Percentiles rank a stretch among this genome's conserved stretches.
These are phyloP conservation scores for Melanotaenia parkinsoni DNA, from an alignment of 2,797 vertebrate genomes.

Conservation along the genomic window DNA sequence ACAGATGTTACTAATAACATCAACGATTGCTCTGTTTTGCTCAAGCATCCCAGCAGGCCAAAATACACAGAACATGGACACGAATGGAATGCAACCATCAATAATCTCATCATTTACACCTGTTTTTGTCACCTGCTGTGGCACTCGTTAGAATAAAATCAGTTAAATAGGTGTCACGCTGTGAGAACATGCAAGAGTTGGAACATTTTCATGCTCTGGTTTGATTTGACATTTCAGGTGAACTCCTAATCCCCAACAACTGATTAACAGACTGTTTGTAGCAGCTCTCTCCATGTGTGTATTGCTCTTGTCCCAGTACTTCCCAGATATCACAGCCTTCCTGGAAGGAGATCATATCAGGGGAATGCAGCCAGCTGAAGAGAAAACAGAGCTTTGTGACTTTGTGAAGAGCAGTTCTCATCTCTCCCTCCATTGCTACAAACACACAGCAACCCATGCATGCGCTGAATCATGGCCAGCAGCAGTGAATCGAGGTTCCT, in stretches of 20 bases:
- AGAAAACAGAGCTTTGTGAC: constrained; percentile 24
- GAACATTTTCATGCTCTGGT: not conserved
- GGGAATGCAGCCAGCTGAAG: constrained; percentile 31
- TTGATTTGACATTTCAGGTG: constrained; percentile 21
- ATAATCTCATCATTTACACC: constrained; percentile 5
- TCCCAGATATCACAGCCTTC: constrained; percentile 35
- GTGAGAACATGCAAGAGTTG: not conserved
- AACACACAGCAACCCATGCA: constrained; percentile 5
- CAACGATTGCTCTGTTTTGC: not conserved
- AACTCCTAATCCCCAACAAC: constrained; percentile 11
- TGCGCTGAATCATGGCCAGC: constrained; percentile 25
- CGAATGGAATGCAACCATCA: constrained; percentile 1
- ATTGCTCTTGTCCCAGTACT: constrained; percentile 40
- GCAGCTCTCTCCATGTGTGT: not conserved
- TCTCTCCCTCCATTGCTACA: not conserved
- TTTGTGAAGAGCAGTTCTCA: constrained; percentile 14
- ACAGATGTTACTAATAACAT: constrained; percentile 6
- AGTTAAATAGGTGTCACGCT: not conserved
- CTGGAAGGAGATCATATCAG: constrained; percentile 41
- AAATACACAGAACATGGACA: not conserved
- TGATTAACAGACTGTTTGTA: constrained; percentile 12
- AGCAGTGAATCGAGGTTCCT: constrained; percentile 68
- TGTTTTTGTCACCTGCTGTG: not conserved
- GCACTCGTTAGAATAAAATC: not conserved
- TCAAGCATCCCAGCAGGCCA: not conserved